A percentile compares a stretch with the other conserved stretches of the same genome.
These are phyloP conservation scores for Montipora capitata DNA, from an alignment of 92 coral and sea anemone species.

Conservation along the genomic window DNA sequence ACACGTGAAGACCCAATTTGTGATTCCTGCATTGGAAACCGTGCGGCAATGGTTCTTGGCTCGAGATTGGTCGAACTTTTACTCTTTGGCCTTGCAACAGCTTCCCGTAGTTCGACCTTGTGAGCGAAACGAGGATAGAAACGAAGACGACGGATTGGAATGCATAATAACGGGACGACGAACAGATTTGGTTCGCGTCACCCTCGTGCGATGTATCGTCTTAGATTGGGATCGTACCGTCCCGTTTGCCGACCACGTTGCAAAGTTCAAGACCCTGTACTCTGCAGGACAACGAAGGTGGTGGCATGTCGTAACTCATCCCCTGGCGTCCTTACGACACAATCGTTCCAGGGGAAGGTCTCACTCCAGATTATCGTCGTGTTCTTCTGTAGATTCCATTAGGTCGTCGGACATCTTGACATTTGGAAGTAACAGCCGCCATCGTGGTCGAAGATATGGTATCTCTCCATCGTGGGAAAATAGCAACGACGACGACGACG, in stretches of 20 bases:
- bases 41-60: background rate
- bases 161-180: background rate
- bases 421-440: background rate
- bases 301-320: background rate
- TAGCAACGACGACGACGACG: background rate
- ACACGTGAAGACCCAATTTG: background rate
- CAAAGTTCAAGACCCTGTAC: background rate
- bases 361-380: background rate
- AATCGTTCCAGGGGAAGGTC: background rate
- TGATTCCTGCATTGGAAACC: background rate
- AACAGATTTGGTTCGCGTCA: background rate
- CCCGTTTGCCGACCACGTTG: background rate
- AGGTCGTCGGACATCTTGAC: background rate
- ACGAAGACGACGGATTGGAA: background rate
- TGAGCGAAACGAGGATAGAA: background rate
- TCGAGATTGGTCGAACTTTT: background rate
- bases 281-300: background rate
- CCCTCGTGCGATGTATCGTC: constrained; percentile 6
- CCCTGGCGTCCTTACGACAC: background rate
- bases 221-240: background rate
- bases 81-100: background rate
- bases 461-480: no score
- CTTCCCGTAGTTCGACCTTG: background rate
- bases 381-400: background rate
- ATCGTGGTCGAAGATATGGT: background rate